phyloP scores from a whole-genome alignment of 2,888 invertebrate species.

The Stenurella melanura region DNA sequence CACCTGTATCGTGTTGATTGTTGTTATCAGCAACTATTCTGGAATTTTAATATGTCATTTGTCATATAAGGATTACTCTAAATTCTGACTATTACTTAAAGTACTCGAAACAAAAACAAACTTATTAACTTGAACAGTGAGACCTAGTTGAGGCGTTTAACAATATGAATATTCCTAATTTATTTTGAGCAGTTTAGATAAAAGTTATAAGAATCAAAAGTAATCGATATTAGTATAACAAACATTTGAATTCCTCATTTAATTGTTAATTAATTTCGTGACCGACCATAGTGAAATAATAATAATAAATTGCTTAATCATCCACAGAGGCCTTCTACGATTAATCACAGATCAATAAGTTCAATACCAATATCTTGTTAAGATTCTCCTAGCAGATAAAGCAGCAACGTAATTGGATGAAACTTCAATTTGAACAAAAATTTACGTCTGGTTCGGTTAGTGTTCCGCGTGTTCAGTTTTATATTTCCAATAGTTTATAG shows the following conservation, averaged over 20 bases:
- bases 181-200: not conserved
- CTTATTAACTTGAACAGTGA: too few species aligned
- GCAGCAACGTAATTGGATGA: conserved; percentile 49
- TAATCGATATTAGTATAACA: conserved; percentile 13
- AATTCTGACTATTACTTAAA: too few species aligned
- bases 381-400: conserved; percentile 54
- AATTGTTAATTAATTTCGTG: conserved; percentile 48
- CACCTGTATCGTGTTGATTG: too few species aligned
- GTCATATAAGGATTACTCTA: too few species aligned
- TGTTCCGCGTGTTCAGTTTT: conserved; percentile 19
- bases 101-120: too few species aligned
- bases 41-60: too few species aligned
- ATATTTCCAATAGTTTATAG: conserved; percentile 1
- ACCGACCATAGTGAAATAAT: conserved; percentile 36
- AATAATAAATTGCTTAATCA: conserved; percentile 51
- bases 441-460: conserved; percentile 10
- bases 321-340: conserved; percentile 43
- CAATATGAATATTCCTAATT: not conserved
- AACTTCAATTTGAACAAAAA: conserved; percentile 33
- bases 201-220: conserved; percentile 2
- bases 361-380: conserved; percentile 55
- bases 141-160: too few species aligned
- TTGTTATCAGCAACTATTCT: too few species aligned
- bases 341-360: conserved; percentile 56
- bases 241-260: conserved; percentile 26